Base-by-base conservation (phyloP, 1,140 invertebrate genomes). In the Drosophila miranda region DNA sequence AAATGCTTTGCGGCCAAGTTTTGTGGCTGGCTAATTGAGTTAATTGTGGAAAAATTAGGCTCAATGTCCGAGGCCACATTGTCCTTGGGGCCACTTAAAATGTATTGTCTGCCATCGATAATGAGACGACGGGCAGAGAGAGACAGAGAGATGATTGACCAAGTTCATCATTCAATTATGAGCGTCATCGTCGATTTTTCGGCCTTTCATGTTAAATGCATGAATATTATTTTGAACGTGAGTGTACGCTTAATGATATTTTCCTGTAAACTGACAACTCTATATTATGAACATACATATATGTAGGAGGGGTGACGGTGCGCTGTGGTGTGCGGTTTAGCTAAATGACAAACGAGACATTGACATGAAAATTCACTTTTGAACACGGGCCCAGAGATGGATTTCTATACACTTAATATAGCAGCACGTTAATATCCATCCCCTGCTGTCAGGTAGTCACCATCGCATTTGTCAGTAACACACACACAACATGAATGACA, bases 1-100 rank as follows among this genome's bases (percentile, higher is more conserved):
- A 3, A 45, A 41, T 21, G 30, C 11, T 51, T 38, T 70, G 63
- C 41, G 73, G 63, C 45, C 57, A 56, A 66, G 26, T 56, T 62
- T 63, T 83, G 60, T 53, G 67, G 76, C 53, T 26, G 42, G 21
- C 67, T 84, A 84, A 80, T 84, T 84, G 81, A 69, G 51, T 64
- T 73, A 80, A 81, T 80, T 79, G 68, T 52, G 46, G 30, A 52
- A 62, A 64, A 59, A 69, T 70, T 57, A 50, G 30, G 30, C 9
- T 19, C 9, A 14, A 56, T 21, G 8, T 30, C 16, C 6, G 21
- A 1, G 34, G 38, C 13, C 11, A 3, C 19, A 23, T 53, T 21
- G n/a, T 41, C 23, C 23, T 14, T 11, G 13, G 23, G 30, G 21
- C 21, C 28, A 23, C 43, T 34, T n/a, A 30, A 46, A 61, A 41